Conservation (phyloP, 2,797 vertebrate species). For the Mus caroli region DNA sequence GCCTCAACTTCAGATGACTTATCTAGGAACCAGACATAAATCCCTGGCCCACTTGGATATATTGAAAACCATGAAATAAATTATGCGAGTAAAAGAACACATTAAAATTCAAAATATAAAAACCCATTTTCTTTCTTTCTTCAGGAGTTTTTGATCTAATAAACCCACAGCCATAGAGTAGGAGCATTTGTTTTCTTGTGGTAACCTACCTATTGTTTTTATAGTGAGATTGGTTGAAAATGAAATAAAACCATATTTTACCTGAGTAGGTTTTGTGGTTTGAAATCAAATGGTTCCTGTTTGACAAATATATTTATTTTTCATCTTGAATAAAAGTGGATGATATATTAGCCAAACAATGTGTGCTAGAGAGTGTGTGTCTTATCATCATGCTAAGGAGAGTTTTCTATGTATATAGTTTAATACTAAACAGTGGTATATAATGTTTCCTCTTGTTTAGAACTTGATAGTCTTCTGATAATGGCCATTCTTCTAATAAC, state of each 20-base stretch:
- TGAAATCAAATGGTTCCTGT: not conserved
- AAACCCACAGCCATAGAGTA: not conserved
- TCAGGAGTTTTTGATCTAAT: not conserved
- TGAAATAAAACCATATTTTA: constrained; percentile 27
- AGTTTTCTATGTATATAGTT: not conserved
- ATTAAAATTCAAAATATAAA: not conserved
- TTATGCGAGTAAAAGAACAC: not conserved
- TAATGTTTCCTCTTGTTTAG: not conserved
- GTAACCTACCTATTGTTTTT: not conserved
- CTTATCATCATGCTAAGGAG: not conserved
- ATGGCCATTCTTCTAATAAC: not conserved
- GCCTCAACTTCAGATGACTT: not conserved
- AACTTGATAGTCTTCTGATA: not conserved
- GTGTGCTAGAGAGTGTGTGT: not conserved
- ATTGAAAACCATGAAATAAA: not conserved
- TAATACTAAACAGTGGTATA: not conserved
- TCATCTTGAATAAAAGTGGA: not conserved
- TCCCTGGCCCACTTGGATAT: not conserved
- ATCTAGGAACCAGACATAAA: not conserved
- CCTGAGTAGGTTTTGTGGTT: not conserved
- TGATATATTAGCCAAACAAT: not conserved
- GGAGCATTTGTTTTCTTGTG: not conserved
- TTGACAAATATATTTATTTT: not conserved
- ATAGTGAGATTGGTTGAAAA: not conserved
- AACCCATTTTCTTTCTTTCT: not conserved